Base-by-base conservation (phyloP, 2,888 invertebrate species). In the Falcaria lacertinaria region DNA sequence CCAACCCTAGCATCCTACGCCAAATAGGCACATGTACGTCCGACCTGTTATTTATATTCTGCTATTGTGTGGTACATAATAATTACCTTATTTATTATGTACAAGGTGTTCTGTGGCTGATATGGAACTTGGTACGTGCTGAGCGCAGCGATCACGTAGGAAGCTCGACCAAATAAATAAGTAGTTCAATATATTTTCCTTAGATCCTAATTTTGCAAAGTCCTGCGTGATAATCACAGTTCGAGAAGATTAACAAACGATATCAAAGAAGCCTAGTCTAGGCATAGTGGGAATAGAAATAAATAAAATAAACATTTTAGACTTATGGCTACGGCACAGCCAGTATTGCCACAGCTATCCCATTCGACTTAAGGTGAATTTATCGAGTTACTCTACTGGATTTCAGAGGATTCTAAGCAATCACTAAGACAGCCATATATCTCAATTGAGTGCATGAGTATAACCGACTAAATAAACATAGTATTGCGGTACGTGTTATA, bases 171-270 rank as follows among this genome's bases (percentile, higher is more conserved):
- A 71, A 74, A 78, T 72, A 76, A 77, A 77, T 74, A 19, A 19
- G 19, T 5, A 74, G 73, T 66, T 71, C n/a, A 64, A 77, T 78
- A 72, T 59, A 67, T 80, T 75, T 69, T 77, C 54, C 69, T 74
- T 74, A 73, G 65, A 57, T 57, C 58, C 60, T 55, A 50, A 63
- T 60, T 68, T 59, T 57, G 59, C 69, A 69, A 69, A 69, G 60
- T 61, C 65, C 68, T 52, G 45, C 2, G 5, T 19, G 19, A 19
- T 19, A 5, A 45, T 52, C 50, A n/a, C n/a, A n/a, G n/a, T n/a
- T n/a, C n/a, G n/a, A n/a, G n/a, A n/a, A n/a, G n/a, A n/a, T n/a
- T n/a, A n/a, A n/a, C n/a, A n/a, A n/a, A n/a, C n/a, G n/a, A n/a
- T n/a, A n/a, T n/a, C n/a, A n/a, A n/a, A n/a, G n/a, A n/a, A n/a